Evolutionary conservation across 1,140 invertebrate species (phyloP).

Genomic region (Tetragonula clypearis): DNA sequence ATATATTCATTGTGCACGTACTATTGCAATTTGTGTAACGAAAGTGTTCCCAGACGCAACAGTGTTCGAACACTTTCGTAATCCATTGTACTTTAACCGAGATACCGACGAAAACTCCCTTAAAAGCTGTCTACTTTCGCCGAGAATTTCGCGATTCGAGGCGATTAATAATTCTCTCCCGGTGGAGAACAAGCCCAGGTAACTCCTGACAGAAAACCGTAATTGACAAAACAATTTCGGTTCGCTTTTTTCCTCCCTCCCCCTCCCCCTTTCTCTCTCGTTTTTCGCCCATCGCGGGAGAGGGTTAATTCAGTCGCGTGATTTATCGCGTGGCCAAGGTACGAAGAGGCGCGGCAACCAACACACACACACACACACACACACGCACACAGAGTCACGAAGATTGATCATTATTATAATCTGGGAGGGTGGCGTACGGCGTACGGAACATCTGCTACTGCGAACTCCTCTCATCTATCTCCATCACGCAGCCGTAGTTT

Average conservation of each 20-base stretch:
- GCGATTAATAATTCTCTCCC: neutral
- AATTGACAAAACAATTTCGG: slow-evolving; percentile 39
- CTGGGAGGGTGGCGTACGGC: slow-evolving; percentile 6
- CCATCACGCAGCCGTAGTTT: slow-evolving; percentile 39
- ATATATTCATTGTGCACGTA: too few species aligned
- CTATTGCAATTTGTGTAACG: too few species aligned
- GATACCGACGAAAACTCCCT: too few species aligned
- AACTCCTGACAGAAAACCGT: too few species aligned
- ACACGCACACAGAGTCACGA: slow-evolving; percentile 5
- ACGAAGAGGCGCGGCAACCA: neutral
- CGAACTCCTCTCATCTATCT: slow-evolving; percentile 52
- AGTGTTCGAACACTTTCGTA: too few species aligned
- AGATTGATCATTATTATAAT: slow-evolving; percentile 57
- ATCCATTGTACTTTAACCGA: too few species aligned
- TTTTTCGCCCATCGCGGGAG: too few species aligned
- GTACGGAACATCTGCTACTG: slow-evolving; percentile 48
- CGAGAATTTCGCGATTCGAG: too few species aligned
- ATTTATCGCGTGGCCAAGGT: slow-evolving; percentile 28
- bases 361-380: too few species aligned
- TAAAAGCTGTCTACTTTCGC: too few species aligned
- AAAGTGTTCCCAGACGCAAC: too few species aligned
- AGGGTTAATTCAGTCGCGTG: slow-evolving; percentile 23
- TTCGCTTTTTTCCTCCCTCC: neutral
- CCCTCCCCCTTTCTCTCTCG: too few species aligned
- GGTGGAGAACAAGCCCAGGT: neutral